Evolutionary conservation across 2,113 vertebrate genomes (phyloP), one percentile per base, ranked within the genome.

Genomic region (Xiphorhynchus elegans): DNA sequence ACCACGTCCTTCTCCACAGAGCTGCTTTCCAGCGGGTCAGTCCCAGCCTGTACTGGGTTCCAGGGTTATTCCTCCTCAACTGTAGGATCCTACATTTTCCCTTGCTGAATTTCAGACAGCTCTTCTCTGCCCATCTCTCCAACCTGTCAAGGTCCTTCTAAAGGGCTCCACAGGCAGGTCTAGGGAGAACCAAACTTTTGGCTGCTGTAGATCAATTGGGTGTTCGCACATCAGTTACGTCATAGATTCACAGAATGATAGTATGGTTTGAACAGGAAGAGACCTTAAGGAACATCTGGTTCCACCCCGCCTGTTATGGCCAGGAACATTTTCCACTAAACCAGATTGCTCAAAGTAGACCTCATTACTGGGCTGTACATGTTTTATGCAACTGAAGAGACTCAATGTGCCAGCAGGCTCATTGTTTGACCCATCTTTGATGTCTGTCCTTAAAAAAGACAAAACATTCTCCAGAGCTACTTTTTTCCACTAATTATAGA

Each of bases 131-230:
- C 12, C 19, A 3, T 6, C 16, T 40, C 13, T 25, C 28, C 64
- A 47, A 15, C 16, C 23, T 46, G 9, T 1, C 0, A 0, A 62
- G 29, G 12, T 28, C 25, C 35, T 17, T 3, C 20, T 15, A 50
- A 26, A 58, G 11, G 42, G 31, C 58, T 80, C 20, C 42, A 58
- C 13, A 4, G 3, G 6, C 19, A 68, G 13, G 5, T 17, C 7
- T 2, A 7, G 8, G 7, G 9, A 3, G 70, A 79, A 46, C 0
- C 0, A 56, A 56, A 39, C 2, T 11, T 75, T 44, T 56, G 20
- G 8, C 6, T 0, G 0, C 35, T 52, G 5, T 24, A 47, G 10
- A 47, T 47, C 14, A 60, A 3, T 0, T 47, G 7, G 2, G 3
- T 44, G 35, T 35, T 75, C 17, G 62, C 31, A 21, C 6, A 1